Conservation (phyloP, 2,797 vertebrate genomes). For the Garrulus glandarius region DNA sequence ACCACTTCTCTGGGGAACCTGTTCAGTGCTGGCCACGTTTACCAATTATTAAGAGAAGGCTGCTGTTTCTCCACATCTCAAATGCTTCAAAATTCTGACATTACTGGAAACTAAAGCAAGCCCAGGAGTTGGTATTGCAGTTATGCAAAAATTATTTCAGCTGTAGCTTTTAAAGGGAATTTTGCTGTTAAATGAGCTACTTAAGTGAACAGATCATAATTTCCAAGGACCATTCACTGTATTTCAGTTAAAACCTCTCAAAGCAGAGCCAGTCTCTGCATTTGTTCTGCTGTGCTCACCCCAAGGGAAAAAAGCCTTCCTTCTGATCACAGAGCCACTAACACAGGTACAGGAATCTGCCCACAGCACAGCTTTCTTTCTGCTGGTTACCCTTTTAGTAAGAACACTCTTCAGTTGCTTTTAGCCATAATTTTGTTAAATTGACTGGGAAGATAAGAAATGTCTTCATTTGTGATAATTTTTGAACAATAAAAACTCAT, state of each 20-base stretch:
- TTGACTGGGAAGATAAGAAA: not conserved
- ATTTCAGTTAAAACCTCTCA: not conserved
- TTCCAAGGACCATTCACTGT: not conserved
- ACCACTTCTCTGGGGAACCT: not conserved
- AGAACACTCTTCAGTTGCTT: not conserved
- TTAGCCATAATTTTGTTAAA: not conserved
- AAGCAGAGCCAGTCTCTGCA: not conserved
- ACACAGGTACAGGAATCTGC: not conserved
- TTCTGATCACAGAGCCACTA: not conserved
- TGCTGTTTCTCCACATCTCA: not conserved
- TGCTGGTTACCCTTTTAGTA: not conserved
- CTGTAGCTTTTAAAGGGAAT: not conserved
- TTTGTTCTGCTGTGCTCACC: not conserved
- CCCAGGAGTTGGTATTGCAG: too few species aligned
- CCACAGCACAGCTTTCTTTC: not conserved
- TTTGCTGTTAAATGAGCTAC: not conserved
- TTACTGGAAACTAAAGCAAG: not conserved
- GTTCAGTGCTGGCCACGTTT: not conserved
- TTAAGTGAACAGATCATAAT: not conserved
- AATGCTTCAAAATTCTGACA: not conserved
- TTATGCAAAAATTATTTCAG: too few species aligned
- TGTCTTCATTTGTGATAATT: not conserved
- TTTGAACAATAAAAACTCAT: not conserved
- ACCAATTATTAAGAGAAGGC: not conserved
- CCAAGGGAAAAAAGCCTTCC: not conserved